Conservation (phyloP, 2,888 invertebrate genomes). For the Eupithecia subfuscata region DNA sequence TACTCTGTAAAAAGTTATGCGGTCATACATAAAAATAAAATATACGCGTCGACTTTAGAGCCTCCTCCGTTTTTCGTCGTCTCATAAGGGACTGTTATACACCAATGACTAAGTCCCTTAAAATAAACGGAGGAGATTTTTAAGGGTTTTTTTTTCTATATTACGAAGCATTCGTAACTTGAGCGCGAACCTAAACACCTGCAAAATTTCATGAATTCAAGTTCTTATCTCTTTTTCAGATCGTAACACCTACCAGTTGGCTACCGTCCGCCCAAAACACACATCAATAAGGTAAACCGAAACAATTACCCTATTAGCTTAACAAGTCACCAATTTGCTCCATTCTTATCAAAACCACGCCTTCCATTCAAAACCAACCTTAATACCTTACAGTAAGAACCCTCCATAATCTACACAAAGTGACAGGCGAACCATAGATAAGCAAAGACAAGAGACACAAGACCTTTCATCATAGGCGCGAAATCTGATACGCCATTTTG, state of each 20-base stretch:
- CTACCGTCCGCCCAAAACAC: background rate
- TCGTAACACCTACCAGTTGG: background rate
- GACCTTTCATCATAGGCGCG: slow-evolving; percentile 61
- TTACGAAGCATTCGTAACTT: background rate
- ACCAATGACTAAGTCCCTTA: no score
- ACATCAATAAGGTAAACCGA: slow-evolving; percentile 20
- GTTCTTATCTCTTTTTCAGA: slow-evolving; percentile 24
- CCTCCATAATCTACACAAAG: slow-evolving; percentile 18
- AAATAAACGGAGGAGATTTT: no score
- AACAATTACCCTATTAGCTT: slow-evolving; percentile 25
- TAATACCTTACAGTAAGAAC: slow-evolving; percentile 4
- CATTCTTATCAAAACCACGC: slow-evolving; percentile 27
- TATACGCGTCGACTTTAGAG: no score
- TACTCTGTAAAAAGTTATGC: no score
- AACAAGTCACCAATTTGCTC: slow-evolving; percentile 33
- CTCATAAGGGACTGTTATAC: no score
- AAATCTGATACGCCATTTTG: slow-evolving; percentile 75
- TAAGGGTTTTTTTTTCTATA: no score
- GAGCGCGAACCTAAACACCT: background rate
- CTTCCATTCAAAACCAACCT: slow-evolving; percentile 32
- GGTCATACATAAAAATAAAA: no score
- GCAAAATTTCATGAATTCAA: background rate
- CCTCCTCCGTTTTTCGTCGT: no score
- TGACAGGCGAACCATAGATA: slow-evolving; percentile 28
- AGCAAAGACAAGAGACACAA: slow-evolving; percentile 41